Base-by-base conservation (phyloP, 2,113 vertebrate genomes). In the Myiopsitta monachus region DNA sequence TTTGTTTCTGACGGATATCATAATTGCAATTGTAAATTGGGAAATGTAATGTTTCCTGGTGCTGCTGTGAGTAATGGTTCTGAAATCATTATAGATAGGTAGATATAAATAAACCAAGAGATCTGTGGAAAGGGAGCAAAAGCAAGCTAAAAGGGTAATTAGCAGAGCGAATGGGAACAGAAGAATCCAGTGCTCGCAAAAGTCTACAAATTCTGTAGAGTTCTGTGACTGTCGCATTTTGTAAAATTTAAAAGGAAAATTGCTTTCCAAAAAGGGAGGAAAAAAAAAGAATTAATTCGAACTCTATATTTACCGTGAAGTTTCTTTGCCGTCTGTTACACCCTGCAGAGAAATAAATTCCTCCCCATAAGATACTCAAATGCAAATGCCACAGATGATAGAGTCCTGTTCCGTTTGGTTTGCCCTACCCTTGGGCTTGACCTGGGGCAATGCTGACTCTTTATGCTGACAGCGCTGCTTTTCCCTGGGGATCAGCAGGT, bases 21-120 rank as follows among this genome's bases (percentile, higher is more conserved):
- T 98, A 98, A 98, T 98, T 98, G 98, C 96, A 84, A 96, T 97
- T 95, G 98, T 98, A 98, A 98, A 98, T 97, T 97, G 97, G 98
- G 97, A 97, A 97, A 96, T 94, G 95, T 95, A 97, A 96, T 93
- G 83, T 96, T 96, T 96, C 97, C 61, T 95, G 96, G 94, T 96
- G 96, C 95, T 95, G 98, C 96, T 96, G 95, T 96, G 96, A 98
- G 95, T 97, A 97, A 97, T 95, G 57, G 96, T 83, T 95, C 96
- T 81, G 87, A 92, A 95, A 96, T 97, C 96, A 96, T 97, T 97
- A 83, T 24, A 82, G 96, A 97, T 95, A 96, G 95, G 93, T 95
- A 90, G 97, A 97, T 97, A 98, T 97, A 98, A 98, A 98, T 98
- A 98, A 97, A 97, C 95, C 66, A 57, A 78, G 95, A 97, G 95